Conservation (phyloP, 2,888 invertebrate genomes). For the Stegophylla sp. region DNA sequence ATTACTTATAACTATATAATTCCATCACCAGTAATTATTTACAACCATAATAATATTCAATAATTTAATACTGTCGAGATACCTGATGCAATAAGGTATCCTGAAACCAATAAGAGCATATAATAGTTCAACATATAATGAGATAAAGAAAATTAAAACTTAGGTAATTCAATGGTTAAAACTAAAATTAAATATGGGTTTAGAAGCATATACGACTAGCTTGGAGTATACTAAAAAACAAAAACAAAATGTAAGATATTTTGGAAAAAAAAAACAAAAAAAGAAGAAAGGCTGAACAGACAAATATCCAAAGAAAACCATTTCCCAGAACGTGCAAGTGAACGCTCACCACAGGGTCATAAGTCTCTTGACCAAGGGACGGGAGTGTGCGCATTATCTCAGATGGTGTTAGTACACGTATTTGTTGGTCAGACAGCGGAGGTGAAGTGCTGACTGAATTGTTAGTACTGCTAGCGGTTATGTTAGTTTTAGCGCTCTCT, state of each 20-base stretch:
- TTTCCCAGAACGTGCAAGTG: slow-evolving; percentile 61
- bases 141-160: slow-evolving; percentile 21
- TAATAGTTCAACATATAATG: slow-evolving; percentile 25
- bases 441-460: slow-evolving; percentile 60
- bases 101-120: slow-evolving; percentile 32
- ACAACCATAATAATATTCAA: slow-evolving; percentile 15
- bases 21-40: slow-evolving; percentile 26
- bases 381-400: slow-evolving; percentile 91
- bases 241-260: slow-evolving; percentile 42
- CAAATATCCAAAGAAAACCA: slow-evolving; percentile 60
- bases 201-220: slow-evolving; percentile 52
- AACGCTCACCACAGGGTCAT: slow-evolving; percentile 66
- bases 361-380: slow-evolving; percentile 76
- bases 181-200: slow-evolving; percentile 26
- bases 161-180: neutral
- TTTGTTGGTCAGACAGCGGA: slow-evolving; percentile 75
- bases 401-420: slow-evolving; percentile 85
- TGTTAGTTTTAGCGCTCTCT: slow-evolving; percentile 61
- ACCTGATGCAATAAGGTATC: slow-evolving; percentile 28
- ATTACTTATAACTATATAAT: slow-evolving; percentile 6
- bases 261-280: slow-evolving; percentile 51
- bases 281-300: slow-evolving; percentile 49
- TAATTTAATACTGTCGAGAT: neutral
- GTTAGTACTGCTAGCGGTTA: slow-evolving; percentile 58
- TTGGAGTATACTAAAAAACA: slow-evolving; percentile 44